A percentile compares a stretch with the other conserved stretches of the same genome.
Evolutionary conservation across 2,888 invertebrate genomes (phyloP).

Genomic region (Adelphocoris suturalis): DNA sequence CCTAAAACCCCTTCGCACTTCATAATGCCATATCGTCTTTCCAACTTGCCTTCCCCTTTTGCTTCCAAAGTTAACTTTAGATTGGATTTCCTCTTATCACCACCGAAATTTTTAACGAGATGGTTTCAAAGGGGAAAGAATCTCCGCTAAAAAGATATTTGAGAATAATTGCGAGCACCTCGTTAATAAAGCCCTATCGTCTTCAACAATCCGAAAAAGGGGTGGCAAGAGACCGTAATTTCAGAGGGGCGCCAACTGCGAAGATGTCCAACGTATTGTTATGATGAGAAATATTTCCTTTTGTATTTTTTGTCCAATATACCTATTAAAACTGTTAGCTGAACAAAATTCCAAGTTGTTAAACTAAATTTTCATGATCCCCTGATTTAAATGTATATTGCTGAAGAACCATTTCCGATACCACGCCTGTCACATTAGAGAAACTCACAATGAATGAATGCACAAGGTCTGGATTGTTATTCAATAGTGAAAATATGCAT

Average conservation of each 20-base stretch:
- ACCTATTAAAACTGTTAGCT: too few species aligned
- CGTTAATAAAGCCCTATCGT: neutral
- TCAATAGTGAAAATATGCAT: too few species aligned
- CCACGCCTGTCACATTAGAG: too few species aligned
- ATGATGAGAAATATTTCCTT: too few species aligned
- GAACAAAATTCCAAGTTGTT: too few species aligned
- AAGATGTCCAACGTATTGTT: neutral
- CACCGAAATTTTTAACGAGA: conserved; percentile 31
- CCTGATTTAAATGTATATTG: too few species aligned
- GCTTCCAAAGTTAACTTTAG: neutral
- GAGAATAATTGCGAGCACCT: conserved; percentile 22
- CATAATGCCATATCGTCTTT: conserved; percentile 10
- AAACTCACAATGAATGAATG: too few species aligned
- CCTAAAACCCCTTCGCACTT: conserved; percentile 3
- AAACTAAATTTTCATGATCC: too few species aligned
- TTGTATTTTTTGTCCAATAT: too few species aligned
- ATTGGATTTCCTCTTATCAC: conserved; percentile 42
- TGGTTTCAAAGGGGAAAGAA: conserved; percentile 14
- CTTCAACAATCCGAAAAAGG: neutral
- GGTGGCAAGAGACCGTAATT: neutral
- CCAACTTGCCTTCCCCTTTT: neutral
- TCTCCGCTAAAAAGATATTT: conserved; percentile 5
- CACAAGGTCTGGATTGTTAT: too few species aligned
- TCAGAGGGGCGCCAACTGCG: neutral
- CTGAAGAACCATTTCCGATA: too few species aligned